Evolutionary conservation across 2,797 vertebrate species (phyloP).

Genomic region (Alectoris magna): DNA sequence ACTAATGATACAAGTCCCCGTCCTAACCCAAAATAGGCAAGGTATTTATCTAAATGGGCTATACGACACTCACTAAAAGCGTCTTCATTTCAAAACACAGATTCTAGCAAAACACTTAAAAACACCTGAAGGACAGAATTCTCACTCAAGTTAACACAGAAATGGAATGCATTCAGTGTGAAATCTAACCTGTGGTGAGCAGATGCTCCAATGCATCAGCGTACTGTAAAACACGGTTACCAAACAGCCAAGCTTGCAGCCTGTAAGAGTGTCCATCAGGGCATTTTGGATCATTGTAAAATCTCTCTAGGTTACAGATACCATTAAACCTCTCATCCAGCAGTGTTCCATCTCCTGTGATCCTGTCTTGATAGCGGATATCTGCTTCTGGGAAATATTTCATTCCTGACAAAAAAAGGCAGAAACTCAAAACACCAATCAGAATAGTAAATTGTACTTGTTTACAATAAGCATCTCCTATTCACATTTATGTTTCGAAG

Average conservation of each 20-base stretch:
- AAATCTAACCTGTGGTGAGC: constrained; percentile 86
- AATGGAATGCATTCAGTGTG: neutral
- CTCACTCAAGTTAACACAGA: neutral
- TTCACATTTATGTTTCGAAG: neutral
- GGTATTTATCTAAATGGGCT: neutral
- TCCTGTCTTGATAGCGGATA: constrained; percentile 83
- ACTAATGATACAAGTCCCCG: neutral
- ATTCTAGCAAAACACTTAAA: neutral
- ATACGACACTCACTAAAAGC: neutral
- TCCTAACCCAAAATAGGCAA: neutral
- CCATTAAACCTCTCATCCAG: constrained; percentile 80
- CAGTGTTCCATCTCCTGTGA: constrained; percentile 73
- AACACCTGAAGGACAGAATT: neutral
- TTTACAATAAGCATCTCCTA: neutral
- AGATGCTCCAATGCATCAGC: constrained; percentile 90
- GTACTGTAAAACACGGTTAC: constrained; percentile 90
- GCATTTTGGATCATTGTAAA: constrained; percentile 87
- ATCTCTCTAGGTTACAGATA: constrained; percentile 90
- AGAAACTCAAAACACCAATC: neutral
- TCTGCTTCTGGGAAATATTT: constrained; percentile 90
- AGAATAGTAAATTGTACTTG: fast-evolving
- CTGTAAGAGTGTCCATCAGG: constrained; percentile 92
- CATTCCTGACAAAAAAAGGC: constrained; percentile 80
- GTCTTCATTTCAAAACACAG: neutral
- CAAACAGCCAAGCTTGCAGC: constrained; percentile 91